These are phyloP conservation scores for Etia nguti DNA, from an alignment of 2,113 vertebrate species.

Conservation along the genomic window DNA sequence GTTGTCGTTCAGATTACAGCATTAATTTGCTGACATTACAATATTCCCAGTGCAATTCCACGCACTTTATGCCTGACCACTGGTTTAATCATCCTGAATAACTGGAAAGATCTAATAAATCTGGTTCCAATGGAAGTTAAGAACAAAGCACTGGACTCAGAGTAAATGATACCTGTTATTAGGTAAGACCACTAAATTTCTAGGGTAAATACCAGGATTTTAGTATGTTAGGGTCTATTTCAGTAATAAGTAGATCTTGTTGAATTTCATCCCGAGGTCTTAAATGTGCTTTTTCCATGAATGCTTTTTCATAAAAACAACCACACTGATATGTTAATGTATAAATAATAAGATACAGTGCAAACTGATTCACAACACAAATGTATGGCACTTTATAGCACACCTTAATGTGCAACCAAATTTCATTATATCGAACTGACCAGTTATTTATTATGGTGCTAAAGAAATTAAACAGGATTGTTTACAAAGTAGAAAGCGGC, in stretches of 20 bases:
- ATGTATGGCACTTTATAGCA: neutral
- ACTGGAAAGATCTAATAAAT: neutral
- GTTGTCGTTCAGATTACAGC: neutral
- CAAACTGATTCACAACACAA: neutral
- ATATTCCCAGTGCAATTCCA: neutral
- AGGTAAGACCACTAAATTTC: neutral
- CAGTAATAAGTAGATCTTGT: neutral
- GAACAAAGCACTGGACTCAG: neutral
- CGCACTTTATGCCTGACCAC: neutral
- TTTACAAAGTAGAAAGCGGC: neutral
- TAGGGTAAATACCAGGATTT: neutral
- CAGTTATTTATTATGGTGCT: neutral
- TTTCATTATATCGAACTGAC: neutral
- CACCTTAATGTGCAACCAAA: neutral
- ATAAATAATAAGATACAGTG: neutral
- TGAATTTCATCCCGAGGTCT: neutral
- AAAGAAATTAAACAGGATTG: neutral
- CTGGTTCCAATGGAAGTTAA: neutral
- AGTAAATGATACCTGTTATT: neutral
- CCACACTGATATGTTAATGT: neutral
- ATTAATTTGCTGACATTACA: neutral
- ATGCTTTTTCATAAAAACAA: neutral
- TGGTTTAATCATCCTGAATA: neutral
- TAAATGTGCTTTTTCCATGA: neutral
- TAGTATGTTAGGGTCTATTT: neutral